Evolutionary conservation across 2,113 vertebrate species (phyloP), one percentile per base, ranked within the genome.

Genomic region (Strigops habroptila): DNA sequence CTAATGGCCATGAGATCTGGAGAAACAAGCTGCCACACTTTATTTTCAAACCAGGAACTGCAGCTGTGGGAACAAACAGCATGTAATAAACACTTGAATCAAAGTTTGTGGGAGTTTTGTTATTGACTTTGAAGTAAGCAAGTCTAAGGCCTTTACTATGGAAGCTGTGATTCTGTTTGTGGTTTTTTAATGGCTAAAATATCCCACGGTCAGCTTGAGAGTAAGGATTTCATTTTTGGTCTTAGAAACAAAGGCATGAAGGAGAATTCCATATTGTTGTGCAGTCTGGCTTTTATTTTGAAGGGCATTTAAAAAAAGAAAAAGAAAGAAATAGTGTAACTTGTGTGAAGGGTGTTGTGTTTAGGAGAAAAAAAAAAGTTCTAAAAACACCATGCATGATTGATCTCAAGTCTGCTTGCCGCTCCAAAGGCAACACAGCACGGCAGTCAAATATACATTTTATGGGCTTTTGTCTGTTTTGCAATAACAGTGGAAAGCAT

Each of bases 391-490:
- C 96, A 97, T 5, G 95, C 97, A 97, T 98, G 97, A 97, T 97
- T 98, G 97, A 97, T 97, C 96, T 96, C 94, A 91, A 96, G 97
- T 92, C 97, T 93, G 95, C 68, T 95, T 68, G 89, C 81, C 14
- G 44, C 93, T 98, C 98, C 97, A 98, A 98, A 97, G 96, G 97
- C 96, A 98, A 98, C 98, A 98, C 90, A 90, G 95, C 57, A 25
- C 31, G 19, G 97, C 97, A 97, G 97, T 97, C 97, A 98, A 97
- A 98, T 98, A 98, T 96, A 97, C 97, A 82, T 98, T 98, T 98
- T 98, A 98, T 98, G 98, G 97, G 97, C 95, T 97, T 98, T 98
- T 97, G 97, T 98, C 98, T 98, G 96, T 98, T 97, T 98, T 98
- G 97, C 95, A 98, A 97, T 98, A 98, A 98, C 97, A 98, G 96